These are phyloP conservation scores for Lasioglossum baleicum DNA, from an alignment of 1,140 invertebrate species.

Conservation along the genomic window DNA sequence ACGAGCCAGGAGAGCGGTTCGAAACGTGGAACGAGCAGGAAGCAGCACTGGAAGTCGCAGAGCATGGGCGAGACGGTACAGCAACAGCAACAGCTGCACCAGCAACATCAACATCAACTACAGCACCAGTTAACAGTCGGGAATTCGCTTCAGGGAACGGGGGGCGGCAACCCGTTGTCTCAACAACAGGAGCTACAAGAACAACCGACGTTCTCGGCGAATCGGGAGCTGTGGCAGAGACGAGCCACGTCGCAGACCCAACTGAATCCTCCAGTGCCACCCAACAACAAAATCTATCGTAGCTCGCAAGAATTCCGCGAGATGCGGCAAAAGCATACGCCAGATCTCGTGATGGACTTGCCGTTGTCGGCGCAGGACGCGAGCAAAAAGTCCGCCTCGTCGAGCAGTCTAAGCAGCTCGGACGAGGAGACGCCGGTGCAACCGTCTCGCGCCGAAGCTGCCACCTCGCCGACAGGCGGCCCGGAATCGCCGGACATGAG, in stretches of 20 bases:
- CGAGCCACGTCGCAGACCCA: constrained; percentile 81
- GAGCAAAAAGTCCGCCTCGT: constrained; percentile 77
- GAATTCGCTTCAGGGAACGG: constrained; percentile 33
- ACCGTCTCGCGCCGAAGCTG: constrained; percentile 59
- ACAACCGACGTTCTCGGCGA: constrained; percentile 76
- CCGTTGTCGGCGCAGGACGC: constrained; percentile 82
- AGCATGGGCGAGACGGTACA: constrained; percentile 73
- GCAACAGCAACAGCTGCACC: constrained; percentile 14
- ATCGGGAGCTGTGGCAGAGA: constrained; percentile 83
- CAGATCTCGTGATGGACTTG: constrained; percentile 94
- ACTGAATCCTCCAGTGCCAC: constrained; percentile 66
- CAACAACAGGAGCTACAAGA: constrained; percentile 54
- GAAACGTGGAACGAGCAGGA: constrained; percentile 67
- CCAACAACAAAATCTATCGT: constrained; percentile 72
- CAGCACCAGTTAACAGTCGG: constrained; percentile 11
- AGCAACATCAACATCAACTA: too few relatives aligned
- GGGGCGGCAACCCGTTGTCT: neutral
- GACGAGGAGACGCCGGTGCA: constrained; percentile 71
- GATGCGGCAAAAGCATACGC: constrained; percentile 85
- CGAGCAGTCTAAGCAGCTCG: constrained; percentile 75
- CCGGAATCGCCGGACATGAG: constrained; percentile 86
- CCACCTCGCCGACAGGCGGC: constrained; percentile 72
- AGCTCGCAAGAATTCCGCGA: constrained; percentile 78
- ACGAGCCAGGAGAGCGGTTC: constrained; percentile 56
- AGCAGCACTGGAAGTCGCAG: constrained; percentile 79